These are phyloP conservation scores for Borostomias antarcticus DNA, from an alignment of 2,797 vertebrate genomes.

Conservation along the genomic window DNA sequence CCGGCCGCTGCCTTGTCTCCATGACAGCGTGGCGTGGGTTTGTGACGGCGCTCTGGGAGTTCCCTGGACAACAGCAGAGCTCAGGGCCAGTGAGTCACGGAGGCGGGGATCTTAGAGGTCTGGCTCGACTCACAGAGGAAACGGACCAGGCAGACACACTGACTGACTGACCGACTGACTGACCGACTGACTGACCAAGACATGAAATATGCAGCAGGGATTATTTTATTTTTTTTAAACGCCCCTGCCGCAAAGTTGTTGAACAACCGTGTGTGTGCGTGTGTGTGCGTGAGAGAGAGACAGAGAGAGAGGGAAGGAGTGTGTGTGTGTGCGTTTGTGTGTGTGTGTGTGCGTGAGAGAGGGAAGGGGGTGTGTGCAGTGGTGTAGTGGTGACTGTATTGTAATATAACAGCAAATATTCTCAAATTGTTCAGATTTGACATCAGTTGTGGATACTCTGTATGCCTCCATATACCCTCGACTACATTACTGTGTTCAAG, in stretches of 20 bases:
- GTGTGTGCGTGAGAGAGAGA: too few relatives aligned
- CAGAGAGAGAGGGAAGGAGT: too few relatives aligned
- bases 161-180: too few relatives aligned
- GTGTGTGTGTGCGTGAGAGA: too few relatives aligned
- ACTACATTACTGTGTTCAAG: too few relatives aligned
- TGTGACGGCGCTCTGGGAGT: conserved; percentile 58
- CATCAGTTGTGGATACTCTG: too few relatives aligned
- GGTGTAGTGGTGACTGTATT: not conserved
- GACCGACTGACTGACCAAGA: too few relatives aligned
- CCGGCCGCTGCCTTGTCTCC: conserved; percentile 50
- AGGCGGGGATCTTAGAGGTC: conserved; percentile 7
- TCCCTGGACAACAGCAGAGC: conserved; percentile 45
- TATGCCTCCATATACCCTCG: too few relatives aligned
- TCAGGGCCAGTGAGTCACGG: conserved; percentile 69
- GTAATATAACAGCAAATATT: too few relatives aligned
- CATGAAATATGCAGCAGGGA: conserved; percentile 34
- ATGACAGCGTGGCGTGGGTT: conserved; percentile 52
- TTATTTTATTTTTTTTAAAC: not conserved
- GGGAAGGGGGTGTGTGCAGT: too few relatives aligned
- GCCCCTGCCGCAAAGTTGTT: conserved; percentile 31
- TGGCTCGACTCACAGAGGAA: conserved; percentile 19
- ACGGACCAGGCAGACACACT: conserved; percentile 43
- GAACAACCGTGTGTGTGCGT: conserved; percentile 29
- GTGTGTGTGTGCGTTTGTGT: too few relatives aligned
- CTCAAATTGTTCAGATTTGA: too few relatives aligned